These are phyloP conservation scores for Corvus hawaiiensis DNA, from an alignment of 2,113 vertebrate species.

Conservation along the genomic window DNA sequence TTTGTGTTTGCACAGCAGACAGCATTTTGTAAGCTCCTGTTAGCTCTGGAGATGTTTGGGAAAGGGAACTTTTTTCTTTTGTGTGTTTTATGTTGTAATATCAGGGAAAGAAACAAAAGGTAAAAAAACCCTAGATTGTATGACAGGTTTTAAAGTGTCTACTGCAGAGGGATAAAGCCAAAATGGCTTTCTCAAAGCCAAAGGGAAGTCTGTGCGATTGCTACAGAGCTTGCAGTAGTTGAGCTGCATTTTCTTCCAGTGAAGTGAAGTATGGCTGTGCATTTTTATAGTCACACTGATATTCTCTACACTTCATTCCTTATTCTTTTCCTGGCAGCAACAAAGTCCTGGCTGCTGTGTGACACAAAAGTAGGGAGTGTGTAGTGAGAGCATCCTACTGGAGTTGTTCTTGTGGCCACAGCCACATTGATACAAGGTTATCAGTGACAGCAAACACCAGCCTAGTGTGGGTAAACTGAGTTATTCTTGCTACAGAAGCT, in stretches of 20 bases:
- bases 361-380: background rate
- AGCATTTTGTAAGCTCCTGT: background rate
- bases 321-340: background rate
- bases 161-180: background rate
- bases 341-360: background rate
- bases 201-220: background rate
- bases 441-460: background rate
- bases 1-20: background rate
- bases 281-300: background rate
- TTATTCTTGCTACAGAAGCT: background rate
- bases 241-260: background rate
- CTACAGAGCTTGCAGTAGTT: background rate
- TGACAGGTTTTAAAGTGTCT: background rate
- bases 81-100: background rate
- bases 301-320: background rate
- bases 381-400: background rate
- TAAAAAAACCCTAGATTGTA: background rate
- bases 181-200: background rate
- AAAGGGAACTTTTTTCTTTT: background rate
- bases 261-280: background rate
- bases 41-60: background rate
- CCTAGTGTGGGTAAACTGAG: background rate
- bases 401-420: background rate
- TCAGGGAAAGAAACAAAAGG: background rate
- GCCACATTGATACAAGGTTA: background rate